Evolutionary conservation across 1,140 invertebrate species (phyloP), one percentile per base, ranked within the genome.

Genomic region (Trichoplusia ni): DNA sequence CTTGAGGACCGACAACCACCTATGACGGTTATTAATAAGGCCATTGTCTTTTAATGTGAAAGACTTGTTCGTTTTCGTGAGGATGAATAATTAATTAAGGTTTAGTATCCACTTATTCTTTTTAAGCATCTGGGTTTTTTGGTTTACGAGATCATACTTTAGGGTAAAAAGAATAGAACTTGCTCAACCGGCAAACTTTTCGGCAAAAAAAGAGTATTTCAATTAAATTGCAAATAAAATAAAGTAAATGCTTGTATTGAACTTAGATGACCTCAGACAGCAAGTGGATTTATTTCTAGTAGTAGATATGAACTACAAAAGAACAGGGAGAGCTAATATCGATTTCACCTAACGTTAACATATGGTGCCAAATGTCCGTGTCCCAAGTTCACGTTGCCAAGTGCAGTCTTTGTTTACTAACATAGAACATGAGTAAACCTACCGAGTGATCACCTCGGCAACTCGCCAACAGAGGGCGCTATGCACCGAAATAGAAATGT

Each of bases 391-490:
- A 71, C 73, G 64, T 61, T 73, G 53, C 49, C 38, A 29, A 56
- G 46, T 60, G 65, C 31, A 64, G 68, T 75, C 81, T 85, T 87
- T 85, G 81, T 87, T 87, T 87, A 85, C 81, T 71, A 85, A 85
- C 84, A 85, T 85, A 85, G 82, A 84, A 72, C 66, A 82, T 86
- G 84, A 87, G 84, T 87, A 84, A 87, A 79, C 68, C 70, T 65
- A 42, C 64, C 73, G 73, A 69, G 68, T n/a, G 64, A 68, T 58
- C 71, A 75, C 68, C 82, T 86, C 82, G 85, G 85, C 85, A 88
- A 75, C 73, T 79, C 78, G 83, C 85, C 85, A 88, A 85, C 79
- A 89, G 86, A 86, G 84, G 86, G 86, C 86, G 84, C 80, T 84
- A 74, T 46, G 42, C 65, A 62, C 77, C 40, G 70, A 86, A 85